Evolutionary conservation across 2,888 invertebrate species (phyloP).

Genomic region (Aleiodes leptofemur): DNA sequence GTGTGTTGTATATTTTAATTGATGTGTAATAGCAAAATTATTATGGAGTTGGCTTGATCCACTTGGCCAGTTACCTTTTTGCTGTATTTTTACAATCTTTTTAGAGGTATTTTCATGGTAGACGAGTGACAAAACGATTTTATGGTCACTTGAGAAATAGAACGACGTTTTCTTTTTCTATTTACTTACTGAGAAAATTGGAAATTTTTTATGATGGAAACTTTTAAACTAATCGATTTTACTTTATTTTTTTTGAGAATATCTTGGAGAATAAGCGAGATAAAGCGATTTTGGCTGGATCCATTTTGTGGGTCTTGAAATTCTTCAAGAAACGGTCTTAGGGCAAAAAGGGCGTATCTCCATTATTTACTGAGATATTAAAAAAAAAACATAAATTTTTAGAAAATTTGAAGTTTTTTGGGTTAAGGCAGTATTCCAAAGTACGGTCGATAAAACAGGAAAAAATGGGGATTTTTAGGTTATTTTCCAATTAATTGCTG

Average conservation of each 20-base stretch:
- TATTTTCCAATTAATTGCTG: too few relatives aligned
- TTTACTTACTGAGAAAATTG: neutral
- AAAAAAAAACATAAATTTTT: too few relatives aligned
- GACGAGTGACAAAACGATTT: slow-evolving; percentile 26
- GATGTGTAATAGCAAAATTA: slow-evolving; percentile 37
- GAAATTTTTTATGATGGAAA: neutral
- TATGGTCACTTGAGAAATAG: slow-evolving; percentile 18
- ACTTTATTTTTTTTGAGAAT: neutral
- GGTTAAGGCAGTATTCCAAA: too few relatives aligned
- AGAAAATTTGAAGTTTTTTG: too few relatives aligned
- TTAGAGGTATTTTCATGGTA: slow-evolving; percentile 30
- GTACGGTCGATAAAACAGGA: too few relatives aligned
- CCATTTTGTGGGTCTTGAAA: too few relatives aligned
- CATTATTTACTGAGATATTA: too few relatives aligned
- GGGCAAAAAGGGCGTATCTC: too few relatives aligned
- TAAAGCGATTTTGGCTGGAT: too few relatives aligned
- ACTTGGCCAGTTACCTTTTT: slow-evolving; percentile 4
- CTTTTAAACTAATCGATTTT: neutral
- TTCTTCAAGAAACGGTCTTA: too few relatives aligned
- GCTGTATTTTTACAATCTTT: slow-evolving; percentile 17
- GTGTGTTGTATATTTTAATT: slow-evolving; percentile 42
- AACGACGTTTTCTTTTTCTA: neutral
- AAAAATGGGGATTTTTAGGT: too few relatives aligned
- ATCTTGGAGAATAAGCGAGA: too few relatives aligned
- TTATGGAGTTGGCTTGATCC: slow-evolving; percentile 23